These are phyloP conservation scores for Pogonomyrmex barbatus DNA, from an alignment of 1,140 invertebrate genomes.

Conservation along the genomic window DNA sequence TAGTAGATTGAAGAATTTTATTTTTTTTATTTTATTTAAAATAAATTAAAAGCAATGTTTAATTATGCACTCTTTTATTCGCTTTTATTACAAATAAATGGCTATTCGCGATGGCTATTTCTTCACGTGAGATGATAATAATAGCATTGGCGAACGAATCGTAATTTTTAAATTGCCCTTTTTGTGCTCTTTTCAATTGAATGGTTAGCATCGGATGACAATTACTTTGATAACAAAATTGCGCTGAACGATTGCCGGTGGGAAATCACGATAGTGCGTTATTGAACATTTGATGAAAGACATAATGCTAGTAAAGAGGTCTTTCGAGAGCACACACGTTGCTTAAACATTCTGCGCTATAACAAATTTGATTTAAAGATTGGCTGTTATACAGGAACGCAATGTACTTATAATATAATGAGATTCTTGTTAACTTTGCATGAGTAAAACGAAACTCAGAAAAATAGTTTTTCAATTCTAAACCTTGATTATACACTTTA, in stretches of 20 bases:
- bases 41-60: neutral
- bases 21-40: neutral
- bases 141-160: neutral
- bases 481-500: neutral
- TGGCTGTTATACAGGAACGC: neutral
- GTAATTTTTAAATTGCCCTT: constrained; percentile 41
- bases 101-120: neutral
- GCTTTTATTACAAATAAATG: neutral
- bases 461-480: constrained; percentile 14
- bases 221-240: constrained; percentile 57
- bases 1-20: neutral
- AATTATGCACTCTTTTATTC: neutral
- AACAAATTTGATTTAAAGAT: constrained; percentile 43
- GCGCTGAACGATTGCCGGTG: constrained; percentile 10
- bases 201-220: constrained; percentile 1
- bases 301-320: neutral
- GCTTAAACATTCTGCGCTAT: constrained; percentile 28
- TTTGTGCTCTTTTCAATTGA: constrained; percentile 40
- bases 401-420: constrained; percentile 30
- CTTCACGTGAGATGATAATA: neutral
- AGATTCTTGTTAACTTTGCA: constrained; percentile 21
- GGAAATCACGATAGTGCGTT: constrained; percentile 15
- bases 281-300: constrained; percentile 27
- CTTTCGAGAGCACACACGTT: constrained; percentile 1
- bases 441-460: neutral